Evolutionary conservation across 92 coral and sea anemone genomes (phyloP), one percentile per base, ranked within the genome.

Genomic region (Pocillopora grandis): DNA sequence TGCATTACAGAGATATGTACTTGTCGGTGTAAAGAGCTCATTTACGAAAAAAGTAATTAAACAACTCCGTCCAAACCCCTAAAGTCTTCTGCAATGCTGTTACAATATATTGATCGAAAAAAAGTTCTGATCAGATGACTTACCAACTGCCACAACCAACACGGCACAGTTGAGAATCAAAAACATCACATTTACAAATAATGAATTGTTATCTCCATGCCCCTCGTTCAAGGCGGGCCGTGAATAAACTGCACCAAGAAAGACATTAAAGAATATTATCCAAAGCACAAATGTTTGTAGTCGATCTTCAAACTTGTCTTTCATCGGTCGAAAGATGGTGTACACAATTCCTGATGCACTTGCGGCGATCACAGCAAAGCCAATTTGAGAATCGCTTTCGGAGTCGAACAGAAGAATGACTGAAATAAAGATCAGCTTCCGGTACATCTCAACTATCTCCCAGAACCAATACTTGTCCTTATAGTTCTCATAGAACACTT

Each of bases 261-360:
- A 56, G 15, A 75, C 48, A 31, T 75, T 63, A 13, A 75, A 75
- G 12, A 75, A 75, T 56, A 75, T 60, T 0, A 75, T 65, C 79
- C 62, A 75, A 9, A 75, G 79, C 18, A 63, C 79, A 17, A n/a
- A 56, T 2, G 79, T 56, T 55, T 75, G 64, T 2, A 75, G 66
- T 56, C 63, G 63, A 20, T 75, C 66, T 31, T 75, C 79, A 75
- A 75, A 75, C 17, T 12, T 75, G 16, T 20, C 79, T 56, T 27
- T 31, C 10, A 75, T 75, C n/a, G 79, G 79, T 75, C 79, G 64
- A 35, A 23, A 75, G 42, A 60, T 60, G 33, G 77, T 57, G 31
- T 73, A 57, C 5, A 48, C 36, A 56, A 75, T 52, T 56, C 63
- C 62, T n/a, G 57, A 75, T 1, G 63, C 79, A 56, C 79, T 60